A percentile compares a stretch with the other conserved stretches of the same genome.
phyloP scores from a whole-genome alignment of 92 coral and sea anemone species.

The Siderastrea radians region DNA sequence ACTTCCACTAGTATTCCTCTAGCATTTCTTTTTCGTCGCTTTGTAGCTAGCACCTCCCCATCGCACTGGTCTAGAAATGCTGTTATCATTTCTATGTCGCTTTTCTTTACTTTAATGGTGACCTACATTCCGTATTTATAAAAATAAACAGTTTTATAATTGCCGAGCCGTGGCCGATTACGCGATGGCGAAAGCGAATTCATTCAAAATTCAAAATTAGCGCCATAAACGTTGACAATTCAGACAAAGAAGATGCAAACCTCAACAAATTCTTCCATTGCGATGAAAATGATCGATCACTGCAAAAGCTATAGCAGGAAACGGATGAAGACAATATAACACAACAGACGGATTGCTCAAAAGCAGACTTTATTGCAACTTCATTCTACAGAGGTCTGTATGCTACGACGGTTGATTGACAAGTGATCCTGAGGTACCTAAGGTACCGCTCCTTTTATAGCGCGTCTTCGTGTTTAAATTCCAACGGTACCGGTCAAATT shows the following conservation, averaged over 20 bases:
- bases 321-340: background rate
- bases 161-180: background rate
- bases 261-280: slow-evolving; percentile 30
- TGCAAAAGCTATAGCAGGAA: background rate
- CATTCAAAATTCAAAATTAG: slow-evolving; percentile 12
- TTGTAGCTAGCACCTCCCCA: slow-evolving; percentile 2
- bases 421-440: slow-evolving; percentile 26
- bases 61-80: slow-evolving; percentile 24
- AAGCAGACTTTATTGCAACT: background rate
- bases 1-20: too few species aligned
- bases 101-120: slow-evolving; percentile 10
- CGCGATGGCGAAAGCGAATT: background rate
- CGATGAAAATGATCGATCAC: background rate
- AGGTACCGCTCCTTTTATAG: slow-evolving; percentile 29
- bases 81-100: slow-evolving; percentile 5
- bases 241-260: background rate
- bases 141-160: background rate
- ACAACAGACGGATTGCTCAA: background rate
- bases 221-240: background rate
- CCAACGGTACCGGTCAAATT: too few species aligned
- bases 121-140: background rate
- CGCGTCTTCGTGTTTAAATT: slow-evolving; percentile 32
- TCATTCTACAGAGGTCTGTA: slow-evolving; percentile 21
- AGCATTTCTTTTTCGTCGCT: too few species aligned
- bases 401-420: slow-evolving; percentile 29